A percentile compares a stretch with the other conserved stretches of the same genome.
These are phyloP conservation scores for Protobothrops flavoviridis DNA, from an alignment of 2,113 vertebrate species.

Conservation along the genomic window DNA sequence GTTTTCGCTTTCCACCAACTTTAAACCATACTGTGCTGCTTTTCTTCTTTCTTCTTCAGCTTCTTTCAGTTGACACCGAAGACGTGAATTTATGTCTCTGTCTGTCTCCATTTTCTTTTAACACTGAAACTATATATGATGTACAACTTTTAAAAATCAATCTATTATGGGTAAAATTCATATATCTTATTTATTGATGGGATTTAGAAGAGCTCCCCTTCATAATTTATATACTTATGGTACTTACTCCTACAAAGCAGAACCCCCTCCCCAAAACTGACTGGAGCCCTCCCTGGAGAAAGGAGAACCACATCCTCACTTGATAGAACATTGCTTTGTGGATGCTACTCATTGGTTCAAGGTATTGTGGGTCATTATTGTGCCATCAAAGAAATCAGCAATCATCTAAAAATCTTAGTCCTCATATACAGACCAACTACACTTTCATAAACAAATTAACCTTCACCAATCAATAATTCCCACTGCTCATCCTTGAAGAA, in stretches of 20 bases:
- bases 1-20: slow-evolving; percentile 83
- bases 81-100: slow-evolving; percentile 65
- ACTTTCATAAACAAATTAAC: background rate
- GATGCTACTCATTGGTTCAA: background rate
- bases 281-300: background rate
- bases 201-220: background rate
- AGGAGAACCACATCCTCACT: background rate
- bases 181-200: background rate
- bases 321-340: background rate
- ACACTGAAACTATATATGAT: slow-evolving; percentile 47
- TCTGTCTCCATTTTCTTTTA: slow-evolving; percentile 60
- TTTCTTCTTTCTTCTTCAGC: slow-evolving; percentile 80
- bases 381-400: background rate
- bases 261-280: background rate
- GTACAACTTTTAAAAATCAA: background rate
- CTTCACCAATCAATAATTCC: background rate
- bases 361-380: background rate
- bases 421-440: background rate
- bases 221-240: background rate
- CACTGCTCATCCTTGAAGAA: background rate
- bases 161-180: background rate
- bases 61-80: slow-evolving; percentile 79
- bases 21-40: slow-evolving; percentile 88
- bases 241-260: background rate
- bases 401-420: background rate